Base-by-base conservation (phyloP, 1,140 invertebrate species). In the Mercenaria mercenaria region DNA sequence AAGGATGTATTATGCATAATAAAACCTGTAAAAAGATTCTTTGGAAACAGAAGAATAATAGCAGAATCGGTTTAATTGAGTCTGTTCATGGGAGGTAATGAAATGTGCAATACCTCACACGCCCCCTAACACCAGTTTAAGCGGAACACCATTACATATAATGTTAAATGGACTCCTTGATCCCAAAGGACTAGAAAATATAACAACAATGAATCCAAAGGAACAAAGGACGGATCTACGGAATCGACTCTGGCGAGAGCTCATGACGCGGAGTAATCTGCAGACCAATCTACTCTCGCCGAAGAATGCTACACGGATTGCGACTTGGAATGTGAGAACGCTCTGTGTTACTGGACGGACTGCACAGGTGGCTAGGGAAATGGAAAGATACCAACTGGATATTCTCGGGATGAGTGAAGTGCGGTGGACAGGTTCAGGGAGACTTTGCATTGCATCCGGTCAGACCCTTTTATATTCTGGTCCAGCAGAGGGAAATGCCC, bases 401-500 rank as follows among this genome's bases (percentile, higher is more conserved):
- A n/a, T n/a, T n/a, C n/a, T n/a, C n/a, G n/a, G n/a, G n/a, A n/a
- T n/a, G 43, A 84, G 86, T 67, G 86, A 91, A 72, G 67, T 76
- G 41, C 72, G 82, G 47, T 87, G 64, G 88, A 50, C 47, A 52
- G 13, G n/a, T 2, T 26, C 82, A 37, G 88, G 76, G 47, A 67
- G 74, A 64, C 50, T 20, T 23, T 20, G 34, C 37, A 2, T 67
- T 69, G 34, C 41, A 26, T 87, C 79, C 26, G 83, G 52, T 56
- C 64, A 91, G 47, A 43, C 72, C 20, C 23, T 91, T 43, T 64
- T 90, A 61, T 85, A 79, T 74, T 90, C 88, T 13, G 85, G 91
- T 2, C 90, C 47, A 29, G 34, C 64, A 81, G 81, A 92, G 20
- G 76, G 64, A 52, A 72, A 86, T 47, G 77, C 88, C 20, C 43